Base-by-base conservation (phyloP, 2,888 invertebrate species). In the Galeruca laticollis region DNA sequence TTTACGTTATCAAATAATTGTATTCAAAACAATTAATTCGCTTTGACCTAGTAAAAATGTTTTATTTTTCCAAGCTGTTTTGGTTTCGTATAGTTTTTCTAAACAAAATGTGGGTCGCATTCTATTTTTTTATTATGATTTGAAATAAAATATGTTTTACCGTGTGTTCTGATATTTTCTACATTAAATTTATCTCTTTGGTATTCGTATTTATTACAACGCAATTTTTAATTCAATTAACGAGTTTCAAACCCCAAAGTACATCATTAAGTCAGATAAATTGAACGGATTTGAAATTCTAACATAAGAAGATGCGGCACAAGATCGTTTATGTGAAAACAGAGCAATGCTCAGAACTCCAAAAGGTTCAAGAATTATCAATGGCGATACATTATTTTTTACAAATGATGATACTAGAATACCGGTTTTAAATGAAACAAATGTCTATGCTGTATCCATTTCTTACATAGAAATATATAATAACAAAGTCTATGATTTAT, bases 401-500 rank as follows among this genome's bases (percentile, higher is more conserved):
- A 51, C 72, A 0, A 85, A 85, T 75, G 84, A 84, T 72, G 83
- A 82, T 9, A 75, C 69, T 6, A 78, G 63, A 73, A 77, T 82
- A 49, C 62, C 71, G 4, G 89, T 90, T 31, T 85, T 96, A 0
- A 93, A 94, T 79, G 93, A 94, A 80, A 96, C 95, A 78, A 94
- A 93, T 80, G 91, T 92, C 13, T 86, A 82, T 75, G 75, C 84
- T 8, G 94, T 99, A 0, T 99, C 99, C 84, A 92, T 99, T 0
- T 96, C 96, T 0, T 98, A 97, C 81, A 91, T 98, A 65, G 98
- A 99, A 86, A 94, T 99, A 76, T 99, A 99, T 86, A 99, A 99
- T 84, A 98, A 99, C 82, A 93, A 91, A 81, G 96, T 98, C 1
- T 99, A 94, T 85, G 99, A 99, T 88, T 88, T 99, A 61, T 88